Evolutionary conservation across 2,113 vertebrate species (phyloP).

Genomic region (Nymphicus hollandicus): DNA sequence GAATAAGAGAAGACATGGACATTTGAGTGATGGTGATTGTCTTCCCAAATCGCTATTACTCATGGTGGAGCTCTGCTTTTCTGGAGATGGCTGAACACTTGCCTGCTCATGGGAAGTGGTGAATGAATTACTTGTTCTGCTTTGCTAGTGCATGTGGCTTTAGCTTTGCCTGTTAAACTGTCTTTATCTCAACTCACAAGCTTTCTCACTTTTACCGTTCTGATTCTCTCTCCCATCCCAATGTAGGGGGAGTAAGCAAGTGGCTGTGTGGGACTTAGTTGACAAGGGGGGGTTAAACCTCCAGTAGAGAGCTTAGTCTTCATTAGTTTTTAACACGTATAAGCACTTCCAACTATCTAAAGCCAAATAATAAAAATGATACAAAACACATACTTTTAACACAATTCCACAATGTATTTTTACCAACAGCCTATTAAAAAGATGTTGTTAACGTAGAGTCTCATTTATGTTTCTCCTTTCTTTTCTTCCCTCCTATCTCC

Average conservation of each 20-base stretch:
- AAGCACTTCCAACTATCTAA: not conserved
- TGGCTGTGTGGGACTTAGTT: not conserved
- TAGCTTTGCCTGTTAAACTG: not conserved
- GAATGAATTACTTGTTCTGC: not conserved
- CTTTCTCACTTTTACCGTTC: not conserved
- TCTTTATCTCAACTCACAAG: not conserved
- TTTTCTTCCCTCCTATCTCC: not conserved
- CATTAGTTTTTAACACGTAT: not conserved
- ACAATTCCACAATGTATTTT: not conserved
- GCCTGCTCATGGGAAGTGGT: accelerated
- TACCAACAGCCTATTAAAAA: not conserved
- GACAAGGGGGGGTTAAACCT: not conserved
- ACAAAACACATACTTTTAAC: not conserved
- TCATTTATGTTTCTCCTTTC: not conserved
- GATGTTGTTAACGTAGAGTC: not conserved
- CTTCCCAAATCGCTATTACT: not conserved
- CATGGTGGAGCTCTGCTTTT: not conserved
- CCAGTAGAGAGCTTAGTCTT: not conserved
- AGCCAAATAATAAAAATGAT: not conserved
- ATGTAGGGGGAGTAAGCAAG: accelerated
- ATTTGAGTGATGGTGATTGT: accelerated
- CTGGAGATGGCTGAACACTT: not conserved
- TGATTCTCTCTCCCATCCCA: not conserved
- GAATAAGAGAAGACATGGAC: not conserved
- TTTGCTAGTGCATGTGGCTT: accelerated